Percentiles rank a stretch among this genome's conserved stretches.
These are phyloP conservation scores for Caenorhabditis japonica DNA, from an alignment of 2,888 invertebrate species.

Conservation along the genomic window DNA sequence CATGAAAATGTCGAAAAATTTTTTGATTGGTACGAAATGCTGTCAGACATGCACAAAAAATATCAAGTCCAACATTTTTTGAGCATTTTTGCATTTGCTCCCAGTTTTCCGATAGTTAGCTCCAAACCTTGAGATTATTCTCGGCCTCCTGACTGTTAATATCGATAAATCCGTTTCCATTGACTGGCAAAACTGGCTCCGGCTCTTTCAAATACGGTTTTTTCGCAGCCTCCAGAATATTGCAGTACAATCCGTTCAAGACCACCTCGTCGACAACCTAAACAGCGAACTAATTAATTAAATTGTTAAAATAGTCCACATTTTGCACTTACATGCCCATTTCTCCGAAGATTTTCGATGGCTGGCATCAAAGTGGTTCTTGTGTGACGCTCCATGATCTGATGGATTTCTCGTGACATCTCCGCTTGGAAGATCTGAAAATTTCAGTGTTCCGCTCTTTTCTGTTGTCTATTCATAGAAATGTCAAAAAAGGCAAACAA, in stretches of 20 bases:
- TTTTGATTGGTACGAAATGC: too few species aligned
- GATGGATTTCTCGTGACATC: conserved; percentile 68
- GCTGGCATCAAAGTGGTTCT: conserved; percentile 74
- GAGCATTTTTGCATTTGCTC: background rate
- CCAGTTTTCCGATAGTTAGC: background rate
- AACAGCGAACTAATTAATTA: background rate
- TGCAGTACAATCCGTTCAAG: conserved; percentile 65
- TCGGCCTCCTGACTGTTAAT: conserved; percentile 26
- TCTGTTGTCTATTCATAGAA: too few species aligned
- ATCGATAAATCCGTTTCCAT: conserved; percentile 15
- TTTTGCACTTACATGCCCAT: conserved; percentile 66
- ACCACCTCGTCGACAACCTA: conserved; percentile 68
- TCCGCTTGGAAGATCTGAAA: conserved; percentile 68
- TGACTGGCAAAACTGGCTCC: conserved; percentile 20
- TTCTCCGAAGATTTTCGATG: conserved; percentile 72
- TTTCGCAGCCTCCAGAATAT: conserved; percentile 73
- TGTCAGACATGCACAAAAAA: background rate
- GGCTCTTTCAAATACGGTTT: conserved; percentile 55
- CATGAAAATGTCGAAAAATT: too few species aligned
- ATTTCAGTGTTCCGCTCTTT: background rate
- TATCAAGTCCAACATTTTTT: background rate
- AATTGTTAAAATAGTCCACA: background rate
- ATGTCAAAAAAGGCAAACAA: too few species aligned
- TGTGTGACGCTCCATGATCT: conserved; percentile 72
- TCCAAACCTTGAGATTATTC: conserved; percentile 40